Evolutionary conservation across 2,113 vertebrate species (phyloP).

Genomic region (Cyphomyrus discorhynchus): DNA sequence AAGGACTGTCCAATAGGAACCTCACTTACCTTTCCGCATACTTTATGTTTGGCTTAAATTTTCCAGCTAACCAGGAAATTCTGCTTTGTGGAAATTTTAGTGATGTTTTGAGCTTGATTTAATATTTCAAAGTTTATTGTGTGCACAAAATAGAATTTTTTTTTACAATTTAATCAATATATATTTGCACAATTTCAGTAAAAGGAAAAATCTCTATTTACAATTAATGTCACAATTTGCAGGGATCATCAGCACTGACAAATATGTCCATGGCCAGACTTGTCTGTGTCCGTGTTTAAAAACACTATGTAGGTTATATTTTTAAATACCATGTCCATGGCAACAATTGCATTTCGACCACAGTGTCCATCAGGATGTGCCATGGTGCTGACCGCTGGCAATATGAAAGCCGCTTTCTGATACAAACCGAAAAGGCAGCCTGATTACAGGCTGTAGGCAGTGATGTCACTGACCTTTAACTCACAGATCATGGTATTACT

Average conservation of each 20-base stretch:
- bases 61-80: neutral
- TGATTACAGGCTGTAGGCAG: neutral
- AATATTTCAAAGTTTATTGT: neutral
- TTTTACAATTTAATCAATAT: neutral
- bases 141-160: neutral
- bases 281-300: neutral
- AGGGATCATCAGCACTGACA: neutral
- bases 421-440: neutral
- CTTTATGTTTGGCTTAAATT: neutral
- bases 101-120: neutral
- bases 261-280: neutral
- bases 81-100: neutral
- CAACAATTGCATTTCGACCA: neutral
- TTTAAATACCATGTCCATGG: neutral
- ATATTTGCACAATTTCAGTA: no score
- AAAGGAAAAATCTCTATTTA: neutral
- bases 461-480: neutral
- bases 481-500: neutral
- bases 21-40: neutral
- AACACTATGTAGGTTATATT: neutral
- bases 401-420: neutral
- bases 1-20: neutral
- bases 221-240: neutral
- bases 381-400: neutral
- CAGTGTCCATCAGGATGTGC: neutral